Evolutionary conservation across 2,113 vertebrate species (phyloP).

Genomic region (Toxostoma redivivum): DNA sequence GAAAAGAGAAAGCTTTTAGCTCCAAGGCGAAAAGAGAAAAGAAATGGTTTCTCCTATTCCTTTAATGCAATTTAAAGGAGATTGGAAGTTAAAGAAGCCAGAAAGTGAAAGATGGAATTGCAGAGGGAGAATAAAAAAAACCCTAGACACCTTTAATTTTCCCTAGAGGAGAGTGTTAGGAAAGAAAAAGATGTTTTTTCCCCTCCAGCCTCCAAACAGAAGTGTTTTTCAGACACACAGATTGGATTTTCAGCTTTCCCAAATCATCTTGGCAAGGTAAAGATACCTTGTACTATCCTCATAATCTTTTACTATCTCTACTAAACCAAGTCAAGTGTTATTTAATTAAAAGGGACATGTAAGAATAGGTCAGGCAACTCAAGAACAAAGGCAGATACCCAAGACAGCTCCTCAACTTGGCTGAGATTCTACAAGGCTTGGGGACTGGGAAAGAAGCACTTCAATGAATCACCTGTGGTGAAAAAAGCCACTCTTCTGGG

Average conservation of each 20-base stretch:
- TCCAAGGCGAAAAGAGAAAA: slow-evolving; percentile 12
- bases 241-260: slow-evolving; percentile 36
- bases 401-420: neutral
- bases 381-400: neutral
- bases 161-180: neutral
- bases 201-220: neutral
- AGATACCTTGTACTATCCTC: slow-evolving; percentile 4
- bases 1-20: slow-evolving; percentile 63
- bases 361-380: neutral
- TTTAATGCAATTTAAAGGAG: slow-evolving; percentile 59
- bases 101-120: slow-evolving; percentile 19
- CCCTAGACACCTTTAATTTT: slow-evolving; percentile 1
- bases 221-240: neutral
- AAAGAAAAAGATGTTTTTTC: neutral
- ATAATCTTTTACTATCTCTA: neutral
- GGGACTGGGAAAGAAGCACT: neutral
- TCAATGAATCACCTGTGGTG: neutral
- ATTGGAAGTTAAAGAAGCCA: slow-evolving; percentile 47
- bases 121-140: neutral
- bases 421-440: neutral
- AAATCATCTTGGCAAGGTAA: slow-evolving; percentile 26
- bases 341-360: neutral
- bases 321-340: slow-evolving; percentile 12
- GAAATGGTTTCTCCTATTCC: neutral
- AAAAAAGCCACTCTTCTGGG: neutral